Conservation (phyloP, 2,797 vertebrate genomes). For the Halcyon badia region DNA sequence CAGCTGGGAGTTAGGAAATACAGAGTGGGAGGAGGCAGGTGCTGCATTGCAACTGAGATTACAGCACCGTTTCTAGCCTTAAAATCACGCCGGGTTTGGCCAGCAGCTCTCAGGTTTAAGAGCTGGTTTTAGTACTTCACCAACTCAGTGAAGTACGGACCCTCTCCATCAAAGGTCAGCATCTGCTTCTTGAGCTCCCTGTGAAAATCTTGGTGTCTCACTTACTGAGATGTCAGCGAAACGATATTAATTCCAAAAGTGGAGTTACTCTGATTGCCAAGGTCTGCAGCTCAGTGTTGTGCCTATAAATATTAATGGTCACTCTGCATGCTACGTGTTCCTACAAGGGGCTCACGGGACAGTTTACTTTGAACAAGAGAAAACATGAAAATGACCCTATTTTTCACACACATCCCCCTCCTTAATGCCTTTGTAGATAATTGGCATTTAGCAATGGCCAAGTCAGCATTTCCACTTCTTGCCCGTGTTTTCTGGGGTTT, state of each 20-base stretch:
- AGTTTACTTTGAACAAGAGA: conserved; percentile 52
- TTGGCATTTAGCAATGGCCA: conserved; percentile 62
- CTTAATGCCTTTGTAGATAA: conserved; percentile 62
- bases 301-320: conserved; percentile 67
- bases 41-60: background rate
- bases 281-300: conserved; percentile 18
- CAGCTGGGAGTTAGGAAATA: background rate
- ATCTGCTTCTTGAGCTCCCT: background rate
- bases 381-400: conserved; percentile 61
- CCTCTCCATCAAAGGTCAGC: background rate
- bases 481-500: conserved; percentile 53
- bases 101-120: background rate
- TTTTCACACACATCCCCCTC: background rate
- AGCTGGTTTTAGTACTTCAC: background rate
- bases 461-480: conserved; percentile 61
- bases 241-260: conserved; percentile 4
- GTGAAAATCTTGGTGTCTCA: background rate
- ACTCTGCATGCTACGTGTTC: conserved; percentile 13
- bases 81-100: background rate
- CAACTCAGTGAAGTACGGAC: background rate
- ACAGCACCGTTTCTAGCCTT: background rate
- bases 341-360: conserved; percentile 9
- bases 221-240: background rate
- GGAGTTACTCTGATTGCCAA: conserved; percentile 41
- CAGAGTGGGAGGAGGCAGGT: background rate